Evolutionary conservation across 2,797 vertebrate genomes (phyloP).

Genomic region (Sibirionetta formosa): DNA sequence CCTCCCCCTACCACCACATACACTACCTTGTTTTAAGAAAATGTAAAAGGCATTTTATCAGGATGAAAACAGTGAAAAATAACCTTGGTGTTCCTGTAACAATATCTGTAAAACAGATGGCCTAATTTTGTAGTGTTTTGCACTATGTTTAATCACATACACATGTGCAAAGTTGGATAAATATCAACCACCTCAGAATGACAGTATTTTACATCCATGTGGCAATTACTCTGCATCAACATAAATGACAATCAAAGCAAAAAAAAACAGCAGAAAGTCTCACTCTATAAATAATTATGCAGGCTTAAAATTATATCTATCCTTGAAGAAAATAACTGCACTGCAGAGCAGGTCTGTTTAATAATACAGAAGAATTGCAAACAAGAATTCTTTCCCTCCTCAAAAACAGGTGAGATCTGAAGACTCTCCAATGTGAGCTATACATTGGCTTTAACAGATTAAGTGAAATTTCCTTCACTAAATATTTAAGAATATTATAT

Average conservation of each 20-base stretch:
- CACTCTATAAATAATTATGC: constrained; percentile 16
- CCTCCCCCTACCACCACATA: too few species aligned
- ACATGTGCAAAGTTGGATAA: neutral
- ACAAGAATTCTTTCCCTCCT: neutral
- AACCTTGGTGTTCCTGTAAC: neutral
- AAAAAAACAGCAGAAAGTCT: neutral
- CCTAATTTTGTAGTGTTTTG: neutral
- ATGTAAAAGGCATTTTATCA: neutral
- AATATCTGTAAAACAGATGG: neutral
- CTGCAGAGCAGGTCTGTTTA: neutral
- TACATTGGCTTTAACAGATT: neutral
- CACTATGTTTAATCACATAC: neutral
- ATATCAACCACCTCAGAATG: neutral
- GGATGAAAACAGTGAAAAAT: neutral
- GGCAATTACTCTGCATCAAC: neutral
- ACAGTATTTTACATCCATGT: neutral
- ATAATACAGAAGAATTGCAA: neutral
- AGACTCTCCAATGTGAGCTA: neutral
- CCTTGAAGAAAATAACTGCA: constrained; percentile 17
- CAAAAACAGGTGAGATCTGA: neutral
- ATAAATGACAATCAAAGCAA: constrained; percentile 29
- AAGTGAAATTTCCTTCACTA: neutral
- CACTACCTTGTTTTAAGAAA: neutral
- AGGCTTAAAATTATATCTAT: constrained; percentile 1
- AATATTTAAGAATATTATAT: rapidly evolving